Percentiles rank a stretch among this genome's conserved stretches.
These are phyloP conservation scores for Caenorhabditis zanzibari DNA, from an alignment of 2,888 invertebrate genomes.

Conservation along the genomic window DNA sequence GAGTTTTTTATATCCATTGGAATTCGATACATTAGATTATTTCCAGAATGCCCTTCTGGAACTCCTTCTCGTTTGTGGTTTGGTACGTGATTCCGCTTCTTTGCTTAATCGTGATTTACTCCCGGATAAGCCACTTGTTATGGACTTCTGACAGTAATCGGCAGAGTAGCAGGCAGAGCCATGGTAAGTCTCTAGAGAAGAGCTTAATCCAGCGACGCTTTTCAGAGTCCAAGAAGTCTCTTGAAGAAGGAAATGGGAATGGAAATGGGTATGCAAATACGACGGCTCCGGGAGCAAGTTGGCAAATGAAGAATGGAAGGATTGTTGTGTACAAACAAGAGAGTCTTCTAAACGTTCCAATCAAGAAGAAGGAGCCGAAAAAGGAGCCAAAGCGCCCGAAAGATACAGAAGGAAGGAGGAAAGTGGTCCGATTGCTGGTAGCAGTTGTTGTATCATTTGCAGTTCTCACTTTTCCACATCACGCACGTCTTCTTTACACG, in stretches of 20 bases:
- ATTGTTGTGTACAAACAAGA: slow-evolving; percentile 69
- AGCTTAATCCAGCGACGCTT: not conserved
- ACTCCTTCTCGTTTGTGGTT: slow-evolving; percentile 89
- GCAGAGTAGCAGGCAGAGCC: slow-evolving; percentile 65
- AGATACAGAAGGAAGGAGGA: slow-evolving; percentile 69
- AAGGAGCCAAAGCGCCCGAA: slow-evolving; percentile 53
- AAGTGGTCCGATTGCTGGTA: slow-evolving; percentile 90
- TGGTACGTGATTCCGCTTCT: slow-evolving; percentile 91
- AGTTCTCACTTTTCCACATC: slow-evolving; percentile 92
- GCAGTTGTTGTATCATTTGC: slow-evolving; percentile 93
- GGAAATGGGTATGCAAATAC: slow-evolving; percentile 30
- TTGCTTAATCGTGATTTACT: slow-evolving; percentile 90
- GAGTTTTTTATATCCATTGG: slow-evolving; percentile 1
- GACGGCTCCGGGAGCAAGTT: slow-evolving; percentile 52
- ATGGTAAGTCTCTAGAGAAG: slow-evolving; percentile 28
- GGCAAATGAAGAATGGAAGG: slow-evolving; percentile 73
- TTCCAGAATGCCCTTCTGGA: slow-evolving; percentile 69
- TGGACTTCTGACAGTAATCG: slow-evolving; percentile 86
- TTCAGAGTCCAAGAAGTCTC: slow-evolving; percentile 68
- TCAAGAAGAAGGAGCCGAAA: slow-evolving; percentile 32
- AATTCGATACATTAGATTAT: too few relatives aligned
- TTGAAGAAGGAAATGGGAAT: slow-evolving; percentile 37
- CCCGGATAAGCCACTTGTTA: slow-evolving; percentile 90
- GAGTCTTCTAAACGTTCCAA: slow-evolving; percentile 71
- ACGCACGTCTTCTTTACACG: slow-evolving; percentile 86